Conservation (phyloP, 2,797 vertebrate genomes). For the Parotocinclus haroldoi region DNA sequence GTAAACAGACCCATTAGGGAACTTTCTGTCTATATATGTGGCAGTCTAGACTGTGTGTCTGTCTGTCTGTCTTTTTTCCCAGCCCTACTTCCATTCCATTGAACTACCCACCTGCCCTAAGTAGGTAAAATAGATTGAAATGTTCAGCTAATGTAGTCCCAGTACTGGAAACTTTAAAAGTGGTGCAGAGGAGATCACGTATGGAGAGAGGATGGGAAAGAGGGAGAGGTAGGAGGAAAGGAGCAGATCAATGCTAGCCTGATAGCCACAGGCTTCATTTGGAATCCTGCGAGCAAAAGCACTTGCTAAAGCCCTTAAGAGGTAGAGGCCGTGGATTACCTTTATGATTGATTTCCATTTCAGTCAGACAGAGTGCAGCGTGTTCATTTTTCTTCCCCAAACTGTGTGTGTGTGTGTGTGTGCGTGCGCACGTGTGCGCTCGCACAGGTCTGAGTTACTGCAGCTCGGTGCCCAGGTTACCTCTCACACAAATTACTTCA, state of each 20-base stretch:
- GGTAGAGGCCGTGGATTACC: constrained; percentile 76
- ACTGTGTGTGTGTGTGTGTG: constrained; percentile 50
- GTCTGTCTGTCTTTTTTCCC: background rate
- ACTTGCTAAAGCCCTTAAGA: constrained; percentile 75
- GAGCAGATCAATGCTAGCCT: constrained; percentile 57
- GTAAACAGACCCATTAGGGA: too few species aligned
- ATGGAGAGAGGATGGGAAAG: constrained; percentile 12
- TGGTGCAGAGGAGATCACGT: constrained; percentile 36
- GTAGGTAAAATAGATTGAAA: constrained; percentile 50
- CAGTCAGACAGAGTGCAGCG: constrained; percentile 81
- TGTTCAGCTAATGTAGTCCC: constrained; percentile 50
- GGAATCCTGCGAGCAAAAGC: constrained; percentile 67
- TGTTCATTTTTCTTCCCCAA: constrained; percentile 82
- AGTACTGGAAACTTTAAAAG: constrained; percentile 40
- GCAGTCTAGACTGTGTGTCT: background rate
- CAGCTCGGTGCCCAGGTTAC: constrained; percentile 72
- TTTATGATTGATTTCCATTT: constrained; percentile 86
- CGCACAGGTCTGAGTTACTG: constrained; percentile 73
- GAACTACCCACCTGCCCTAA: constrained; percentile 32
- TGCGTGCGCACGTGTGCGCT: constrained; percentile 16
- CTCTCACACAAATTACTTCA: constrained; percentile 85
- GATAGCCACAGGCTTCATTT: constrained; percentile 61
- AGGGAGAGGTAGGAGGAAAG: constrained; percentile 25
- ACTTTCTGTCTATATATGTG: background rate
- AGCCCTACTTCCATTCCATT: constrained; percentile 25